Percentiles rank a stretch among this genome's conserved stretches.
Evolutionary conservation across 2,888 invertebrate genomes (phyloP).

Genomic region (Rutpela maculata): DNA sequence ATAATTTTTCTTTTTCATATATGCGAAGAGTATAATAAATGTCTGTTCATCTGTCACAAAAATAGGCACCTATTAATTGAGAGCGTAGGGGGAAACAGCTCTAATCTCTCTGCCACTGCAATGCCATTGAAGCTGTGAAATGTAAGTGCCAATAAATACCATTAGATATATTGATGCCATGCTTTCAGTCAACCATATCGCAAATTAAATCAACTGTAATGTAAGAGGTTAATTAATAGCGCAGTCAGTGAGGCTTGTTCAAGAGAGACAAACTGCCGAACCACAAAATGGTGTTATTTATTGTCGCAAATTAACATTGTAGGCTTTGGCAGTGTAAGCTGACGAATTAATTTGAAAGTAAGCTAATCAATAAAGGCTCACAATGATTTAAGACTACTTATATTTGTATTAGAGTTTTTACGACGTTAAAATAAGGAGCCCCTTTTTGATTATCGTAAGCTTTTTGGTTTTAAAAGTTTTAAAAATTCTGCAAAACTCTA

Average conservation of each 20-base stretch:
- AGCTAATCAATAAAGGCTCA: neutral
- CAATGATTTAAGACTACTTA: too few relatives aligned
- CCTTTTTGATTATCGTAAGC: too few relatives aligned
- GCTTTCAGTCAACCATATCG: conserved; percentile 28
- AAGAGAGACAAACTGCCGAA: conserved; percentile 32
- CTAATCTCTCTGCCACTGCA: neutral
- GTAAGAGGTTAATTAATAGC: conserved; percentile 38
- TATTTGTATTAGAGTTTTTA: too few relatives aligned
- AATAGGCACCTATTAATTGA: too few relatives aligned
- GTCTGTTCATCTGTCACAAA: too few relatives aligned
- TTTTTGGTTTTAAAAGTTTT: too few relatives aligned
- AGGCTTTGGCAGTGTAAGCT: conserved; percentile 12
- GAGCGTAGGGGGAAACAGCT: too few relatives aligned
- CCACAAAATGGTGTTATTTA: conserved; percentile 37
- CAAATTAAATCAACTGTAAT: conserved; percentile 33
- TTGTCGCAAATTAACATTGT: conserved; percentile 31
- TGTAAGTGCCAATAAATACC: conserved; percentile 21
- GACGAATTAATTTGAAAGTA: neutral
- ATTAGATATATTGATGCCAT: conserved; percentile 19
- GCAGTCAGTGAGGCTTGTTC: conserved; percentile 31
- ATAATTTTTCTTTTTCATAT: too few relatives aligned
- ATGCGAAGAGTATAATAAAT: too few relatives aligned
- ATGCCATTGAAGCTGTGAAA: neutral
- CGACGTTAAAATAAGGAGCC: too few relatives aligned
- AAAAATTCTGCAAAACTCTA: too few relatives aligned